Evolutionary conservation across 2,113 vertebrate species (phyloP).

Genomic region (Gobius niger): DNA sequence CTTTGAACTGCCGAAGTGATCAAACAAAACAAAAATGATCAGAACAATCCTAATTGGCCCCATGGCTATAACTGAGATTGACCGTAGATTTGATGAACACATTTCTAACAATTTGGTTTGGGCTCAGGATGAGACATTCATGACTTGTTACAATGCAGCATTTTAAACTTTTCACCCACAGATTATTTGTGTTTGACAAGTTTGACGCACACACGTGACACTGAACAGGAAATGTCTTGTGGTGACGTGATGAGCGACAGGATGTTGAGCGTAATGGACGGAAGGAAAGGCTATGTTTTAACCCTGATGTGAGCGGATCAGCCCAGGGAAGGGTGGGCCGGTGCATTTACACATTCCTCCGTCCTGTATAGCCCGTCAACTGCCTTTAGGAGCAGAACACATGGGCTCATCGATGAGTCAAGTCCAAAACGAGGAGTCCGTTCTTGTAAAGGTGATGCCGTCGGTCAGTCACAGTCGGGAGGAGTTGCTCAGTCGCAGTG

Average conservation of each 20-base stretch:
- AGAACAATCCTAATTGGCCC: no score
- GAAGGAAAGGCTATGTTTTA: conserved; percentile 51
- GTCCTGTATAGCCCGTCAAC: conserved; percentile 15
- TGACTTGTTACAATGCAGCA: no score
- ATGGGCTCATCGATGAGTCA: neutral
- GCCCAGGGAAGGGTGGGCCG: conserved; percentile 48
- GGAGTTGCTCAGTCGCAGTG: neutral
- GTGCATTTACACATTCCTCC: conserved; percentile 21
- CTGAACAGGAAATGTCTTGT: conserved; percentile 29
- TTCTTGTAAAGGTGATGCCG: conserved; percentile 6
- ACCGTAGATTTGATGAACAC: no score
- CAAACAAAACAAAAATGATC: no score
- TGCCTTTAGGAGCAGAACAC: neutral
- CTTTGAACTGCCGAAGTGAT: no score
- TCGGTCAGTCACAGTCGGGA: neutral
- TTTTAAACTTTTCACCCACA: neutral
- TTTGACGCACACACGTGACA: conserved; percentile 6
- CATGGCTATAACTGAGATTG: no score
- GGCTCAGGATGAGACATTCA: no score
- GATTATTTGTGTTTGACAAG: neutral
- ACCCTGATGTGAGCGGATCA: conserved; percentile 18
- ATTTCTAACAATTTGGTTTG: no score
- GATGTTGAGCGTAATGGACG: conserved; percentile 49
- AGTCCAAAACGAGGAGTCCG: neutral
- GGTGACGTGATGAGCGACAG: conserved; percentile 35